A percentile compares a stretch with the other conserved stretches of the same genome.
phyloP scores from a whole-genome alignment of 2,797 vertebrate genomes.

The Hypotaenidia okinawae region DNA sequence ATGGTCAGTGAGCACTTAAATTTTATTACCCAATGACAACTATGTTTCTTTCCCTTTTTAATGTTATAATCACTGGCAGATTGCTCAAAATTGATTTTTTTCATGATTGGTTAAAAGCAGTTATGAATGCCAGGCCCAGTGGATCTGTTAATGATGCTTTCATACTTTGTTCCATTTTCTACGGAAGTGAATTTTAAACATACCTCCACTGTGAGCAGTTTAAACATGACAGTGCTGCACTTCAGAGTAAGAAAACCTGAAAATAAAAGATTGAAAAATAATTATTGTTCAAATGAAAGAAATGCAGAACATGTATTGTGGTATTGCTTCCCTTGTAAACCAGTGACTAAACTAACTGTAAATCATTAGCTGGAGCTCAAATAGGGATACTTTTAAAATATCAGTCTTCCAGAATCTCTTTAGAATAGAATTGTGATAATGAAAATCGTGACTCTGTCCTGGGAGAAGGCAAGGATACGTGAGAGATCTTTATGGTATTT shows the following conservation, averaged over 20 bases:
- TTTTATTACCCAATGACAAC: not conserved
- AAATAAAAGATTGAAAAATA: not conserved
- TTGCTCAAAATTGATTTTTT: not conserved
- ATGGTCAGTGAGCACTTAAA: not conserved
- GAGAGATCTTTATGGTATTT: slow-evolving; percentile 25
- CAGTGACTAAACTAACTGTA: not conserved
- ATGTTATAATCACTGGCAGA: not conserved
- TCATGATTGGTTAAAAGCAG: not conserved
- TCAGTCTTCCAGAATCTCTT: not conserved
- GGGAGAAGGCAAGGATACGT: not conserved
- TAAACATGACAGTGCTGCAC: not conserved
- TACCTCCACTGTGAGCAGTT: not conserved
- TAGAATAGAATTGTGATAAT: not conserved
- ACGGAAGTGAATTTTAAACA: not conserved
- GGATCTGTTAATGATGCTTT: not conserved
- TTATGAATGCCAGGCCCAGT: not conserved
- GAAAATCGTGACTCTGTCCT: not conserved
- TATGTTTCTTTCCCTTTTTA: not conserved
- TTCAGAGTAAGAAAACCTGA: not conserved
- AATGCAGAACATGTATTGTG: not conserved
- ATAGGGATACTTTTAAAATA: not conserved
- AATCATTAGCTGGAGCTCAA: not conserved
- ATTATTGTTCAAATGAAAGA: not conserved
- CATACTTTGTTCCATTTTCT: not conserved
- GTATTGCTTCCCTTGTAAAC: not conserved